Evolutionary conservation across 1,140 invertebrate genomes (phyloP).

Genomic region (Schlechtendalia chinensis): DNA sequence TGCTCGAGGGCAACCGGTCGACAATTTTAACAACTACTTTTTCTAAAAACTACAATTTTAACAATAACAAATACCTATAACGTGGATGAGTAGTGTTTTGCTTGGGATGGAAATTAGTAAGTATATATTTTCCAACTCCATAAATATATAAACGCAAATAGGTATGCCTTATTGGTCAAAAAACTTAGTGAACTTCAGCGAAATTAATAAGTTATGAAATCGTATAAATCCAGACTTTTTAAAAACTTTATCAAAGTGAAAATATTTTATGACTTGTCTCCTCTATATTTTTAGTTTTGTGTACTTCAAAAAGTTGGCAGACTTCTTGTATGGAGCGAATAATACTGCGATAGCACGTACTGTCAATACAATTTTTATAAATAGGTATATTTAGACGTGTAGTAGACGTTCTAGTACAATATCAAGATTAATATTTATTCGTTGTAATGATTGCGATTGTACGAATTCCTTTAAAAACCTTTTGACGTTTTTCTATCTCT

Average conservation of each 20-base stretch:
- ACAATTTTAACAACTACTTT: not conserved
- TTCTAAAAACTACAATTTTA: too few species aligned
- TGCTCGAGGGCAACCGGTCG: not conserved
- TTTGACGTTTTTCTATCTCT: not conserved
- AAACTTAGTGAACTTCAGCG: not conserved
- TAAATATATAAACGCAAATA: too few species aligned
- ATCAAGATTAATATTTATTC: not conserved
- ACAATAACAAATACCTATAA: too few species aligned
- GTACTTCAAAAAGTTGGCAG: conserved; percentile 1
- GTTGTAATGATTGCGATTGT: not conserved
- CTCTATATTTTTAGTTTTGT: not conserved
- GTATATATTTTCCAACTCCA: too few species aligned
- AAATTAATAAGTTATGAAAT: conserved; percentile 5
- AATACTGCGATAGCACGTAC: not conserved
- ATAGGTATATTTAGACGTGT: not conserved
- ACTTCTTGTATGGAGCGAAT: not conserved
- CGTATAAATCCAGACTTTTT: conserved; percentile 3
- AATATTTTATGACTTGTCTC: not conserved
- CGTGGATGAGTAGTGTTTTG: too few species aligned
- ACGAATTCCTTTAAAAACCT: not conserved
- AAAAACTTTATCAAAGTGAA: conserved; percentile 4
- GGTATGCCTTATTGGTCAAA: not conserved
- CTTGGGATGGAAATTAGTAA: too few species aligned
- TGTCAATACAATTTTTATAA: not conserved
- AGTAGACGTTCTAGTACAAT: too few species aligned